Conservation (phyloP, 2,113 vertebrate genomes). For the Dasypus novemcinctus region DNA sequence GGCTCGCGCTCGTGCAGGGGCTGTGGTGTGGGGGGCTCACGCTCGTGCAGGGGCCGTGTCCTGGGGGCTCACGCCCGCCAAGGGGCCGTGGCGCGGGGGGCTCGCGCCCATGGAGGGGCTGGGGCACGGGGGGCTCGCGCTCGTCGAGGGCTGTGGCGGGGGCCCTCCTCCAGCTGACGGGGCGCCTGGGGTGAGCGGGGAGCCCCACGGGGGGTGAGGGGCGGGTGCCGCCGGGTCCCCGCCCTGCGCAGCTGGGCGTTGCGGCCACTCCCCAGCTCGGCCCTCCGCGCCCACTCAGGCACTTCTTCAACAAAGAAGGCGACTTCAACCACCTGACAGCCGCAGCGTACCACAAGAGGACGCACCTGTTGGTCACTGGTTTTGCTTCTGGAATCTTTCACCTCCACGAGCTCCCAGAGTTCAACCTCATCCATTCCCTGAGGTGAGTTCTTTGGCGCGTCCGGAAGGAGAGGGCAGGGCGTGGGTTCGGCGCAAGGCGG, state of each 20-base stretch:
- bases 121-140: too few species aligned
- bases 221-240: too few species aligned
- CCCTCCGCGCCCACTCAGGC: slow-evolving; percentile 74
- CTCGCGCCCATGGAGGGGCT: too few species aligned
- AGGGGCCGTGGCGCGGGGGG: too few species aligned
- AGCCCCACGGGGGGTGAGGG: too few species aligned
- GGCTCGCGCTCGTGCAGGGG: too few species aligned
- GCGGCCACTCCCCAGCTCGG: rapidly evolving
- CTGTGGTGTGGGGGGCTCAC: too few species aligned
- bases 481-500: neutral
- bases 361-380: slow-evolving; percentile 92
- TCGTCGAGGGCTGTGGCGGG: too few species aligned
- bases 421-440: slow-evolving; percentile 96
- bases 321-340: slow-evolving; percentile 94
- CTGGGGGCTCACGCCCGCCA: too few species aligned
- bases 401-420: slow-evolving; percentile 95
- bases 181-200: too few species aligned
- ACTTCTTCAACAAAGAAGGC: slow-evolving; percentile 96
- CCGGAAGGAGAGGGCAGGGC: neutral
- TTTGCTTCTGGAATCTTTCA: slow-evolving; percentile 96
- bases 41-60: too few species aligned
- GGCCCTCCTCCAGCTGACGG: too few species aligned
- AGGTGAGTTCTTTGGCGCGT: slow-evolving; percentile 83
- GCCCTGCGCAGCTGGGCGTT: neutral
- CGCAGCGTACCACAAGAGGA: slow-evolving; percentile 91